phyloP scores from a whole-genome alignment of 2,888 invertebrate genomes.

The Rotaria magnacalcarata region DNA sequence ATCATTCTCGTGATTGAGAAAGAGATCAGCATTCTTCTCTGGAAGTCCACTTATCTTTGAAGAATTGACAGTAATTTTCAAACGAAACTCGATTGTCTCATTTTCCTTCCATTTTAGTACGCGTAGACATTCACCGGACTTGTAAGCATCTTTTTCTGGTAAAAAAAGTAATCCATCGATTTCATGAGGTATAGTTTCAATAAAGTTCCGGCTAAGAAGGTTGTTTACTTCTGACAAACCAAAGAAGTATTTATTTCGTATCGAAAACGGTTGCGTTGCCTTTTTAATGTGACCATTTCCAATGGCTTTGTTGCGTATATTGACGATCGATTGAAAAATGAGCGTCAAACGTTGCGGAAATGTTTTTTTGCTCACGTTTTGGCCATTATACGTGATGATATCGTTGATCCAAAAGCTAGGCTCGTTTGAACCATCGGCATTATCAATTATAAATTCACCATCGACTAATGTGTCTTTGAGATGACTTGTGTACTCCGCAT shows the following conservation, averaged over 20 bases:
- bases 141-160: background rate
- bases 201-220: background rate
- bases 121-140: background rate
- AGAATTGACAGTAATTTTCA: background rate
- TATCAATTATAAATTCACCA: background rate
- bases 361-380: background rate
- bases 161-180: background rate
- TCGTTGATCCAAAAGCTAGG: background rate
- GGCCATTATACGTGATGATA: background rate
- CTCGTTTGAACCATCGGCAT: background rate
- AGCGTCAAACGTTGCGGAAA: background rate
- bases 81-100: background rate
- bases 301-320: background rate
- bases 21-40: background rate
- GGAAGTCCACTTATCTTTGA: background rate
- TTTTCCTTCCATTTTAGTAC: background rate
- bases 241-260: background rate
- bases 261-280: background rate
- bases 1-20: background rate
- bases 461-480: constrained; percentile 12
- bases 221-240: background rate
- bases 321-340: background rate
- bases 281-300: background rate
- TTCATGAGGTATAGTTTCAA: background rate
- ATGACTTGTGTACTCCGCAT: background rate